phyloP scores from a whole-genome alignment of 2,888 invertebrate genomes.

The Tetropium fuscum region DNA sequence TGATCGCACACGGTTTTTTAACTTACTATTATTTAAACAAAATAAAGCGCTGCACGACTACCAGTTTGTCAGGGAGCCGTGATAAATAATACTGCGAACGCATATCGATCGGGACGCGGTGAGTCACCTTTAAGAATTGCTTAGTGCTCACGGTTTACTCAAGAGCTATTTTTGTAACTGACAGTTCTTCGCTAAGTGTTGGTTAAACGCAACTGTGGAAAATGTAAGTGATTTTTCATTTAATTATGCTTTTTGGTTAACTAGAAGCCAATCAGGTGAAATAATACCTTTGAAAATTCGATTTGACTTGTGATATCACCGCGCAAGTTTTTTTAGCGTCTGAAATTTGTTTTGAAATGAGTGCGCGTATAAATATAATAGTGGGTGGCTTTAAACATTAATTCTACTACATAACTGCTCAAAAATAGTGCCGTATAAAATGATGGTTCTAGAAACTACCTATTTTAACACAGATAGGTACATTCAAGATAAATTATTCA shows the following conservation, averaged over 20 bases:
- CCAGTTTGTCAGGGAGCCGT: neutral
- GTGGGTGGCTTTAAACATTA: too few species aligned
- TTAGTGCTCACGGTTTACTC: conserved; percentile 11
- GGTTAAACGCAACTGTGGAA: conserved; percentile 20
- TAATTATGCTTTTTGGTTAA: neutral
- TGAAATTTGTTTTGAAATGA: too few species aligned
- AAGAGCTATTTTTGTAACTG: conserved; percentile 31
- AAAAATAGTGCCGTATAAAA: too few species aligned
- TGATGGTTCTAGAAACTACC: too few species aligned
- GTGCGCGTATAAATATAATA: too few species aligned
- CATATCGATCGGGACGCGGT: conserved; percentile 25
- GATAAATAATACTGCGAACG: neutral
- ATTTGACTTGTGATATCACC: too few species aligned
- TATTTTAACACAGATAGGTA: too few species aligned
- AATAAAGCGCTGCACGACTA: neutral
- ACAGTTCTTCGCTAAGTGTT: conserved; percentile 23
- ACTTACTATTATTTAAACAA: conserved; percentile 11
- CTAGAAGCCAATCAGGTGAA: too few species aligned
- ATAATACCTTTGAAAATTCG: too few species aligned
- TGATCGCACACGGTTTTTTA: conserved; percentile 5
- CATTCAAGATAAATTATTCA: too few species aligned
- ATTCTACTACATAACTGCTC: too few species aligned
- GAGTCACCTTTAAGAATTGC: conserved; percentile 26
- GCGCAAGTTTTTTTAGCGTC: too few species aligned
- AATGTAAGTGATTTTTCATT: conserved; percentile 9